phyloP scores from a whole-genome alignment of 2,797 vertebrate genomes.

The Pangasius macronema region DNA sequence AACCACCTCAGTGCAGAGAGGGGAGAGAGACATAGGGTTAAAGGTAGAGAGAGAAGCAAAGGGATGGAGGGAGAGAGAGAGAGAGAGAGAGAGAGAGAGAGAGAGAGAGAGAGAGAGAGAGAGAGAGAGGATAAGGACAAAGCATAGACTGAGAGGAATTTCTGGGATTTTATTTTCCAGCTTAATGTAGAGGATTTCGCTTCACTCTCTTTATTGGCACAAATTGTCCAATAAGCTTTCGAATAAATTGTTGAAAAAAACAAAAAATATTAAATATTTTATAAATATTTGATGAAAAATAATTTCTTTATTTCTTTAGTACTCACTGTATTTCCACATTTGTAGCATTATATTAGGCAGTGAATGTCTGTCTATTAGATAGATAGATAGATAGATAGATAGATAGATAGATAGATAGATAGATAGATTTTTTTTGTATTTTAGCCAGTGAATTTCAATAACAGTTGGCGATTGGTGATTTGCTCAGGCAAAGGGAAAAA shows the following conservation, averaged over 20 bases:
- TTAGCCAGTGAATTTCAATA: not conserved
- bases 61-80: not conserved
- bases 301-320: not conserved
- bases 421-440: not conserved
- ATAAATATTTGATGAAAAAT: not conserved
- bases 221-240: not conserved
- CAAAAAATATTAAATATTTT: too few relatives aligned
- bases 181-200: not conserved
- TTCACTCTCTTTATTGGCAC: not conserved
- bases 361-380: not conserved
- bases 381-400: not conserved
- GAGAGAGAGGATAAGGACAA: not conserved
- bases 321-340: not conserved
- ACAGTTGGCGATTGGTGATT: not conserved
- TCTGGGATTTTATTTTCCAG: not conserved
- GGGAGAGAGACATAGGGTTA: not conserved
- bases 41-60: not conserved
- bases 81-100: not conserved
- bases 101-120: not conserved
- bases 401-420: not conserved
- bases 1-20: constrained; percentile 41
- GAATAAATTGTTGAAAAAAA: not conserved
- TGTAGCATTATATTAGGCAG: not conserved
- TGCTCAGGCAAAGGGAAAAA: not conserved
- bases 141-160: not conserved